Evolutionary conservation across 2,888 invertebrate species (phyloP).

Genomic region (Tenodera sinensis): DNA sequence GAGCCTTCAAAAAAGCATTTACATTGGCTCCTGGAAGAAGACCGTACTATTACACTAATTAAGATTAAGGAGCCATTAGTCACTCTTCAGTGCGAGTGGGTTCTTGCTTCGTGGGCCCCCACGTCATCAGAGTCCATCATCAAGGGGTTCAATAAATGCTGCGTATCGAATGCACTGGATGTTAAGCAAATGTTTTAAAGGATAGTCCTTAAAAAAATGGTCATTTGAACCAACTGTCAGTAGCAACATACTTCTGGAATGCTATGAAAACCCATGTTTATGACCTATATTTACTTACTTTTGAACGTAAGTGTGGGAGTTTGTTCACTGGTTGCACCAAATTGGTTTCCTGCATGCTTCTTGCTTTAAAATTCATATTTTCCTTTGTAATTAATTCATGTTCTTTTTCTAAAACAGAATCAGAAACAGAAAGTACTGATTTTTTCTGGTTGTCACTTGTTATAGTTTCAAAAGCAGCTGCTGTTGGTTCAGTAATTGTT

Average conservation of each 20-base stretch:
- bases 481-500: constrained; percentile 15
- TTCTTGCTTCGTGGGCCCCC: background rate
- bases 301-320: constrained; percentile 61
- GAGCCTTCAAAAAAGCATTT: too few species aligned
- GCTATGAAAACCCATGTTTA: too few species aligned
- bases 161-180: background rate
- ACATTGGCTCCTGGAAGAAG: too few species aligned
- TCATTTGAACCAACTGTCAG: too few species aligned
- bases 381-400: background rate
- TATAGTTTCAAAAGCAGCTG: constrained; percentile 10
- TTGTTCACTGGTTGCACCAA: constrained; percentile 54
- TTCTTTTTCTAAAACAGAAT: background rate
- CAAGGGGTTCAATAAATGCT: background rate
- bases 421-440: constrained; percentile 40
- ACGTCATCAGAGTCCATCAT: too few species aligned
- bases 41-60: too few species aligned
- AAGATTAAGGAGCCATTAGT: too few species aligned
- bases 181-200: too few species aligned
- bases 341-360: constrained; percentile 28
- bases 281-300: constrained; percentile 45
- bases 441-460: background rate
- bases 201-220: too few species aligned
- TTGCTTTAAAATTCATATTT: background rate
- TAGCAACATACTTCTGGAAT: too few species aligned
- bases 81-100: too few species aligned